Conservation (phyloP, 2,797 vertebrate genomes). For the Parambassis ranga region DNA sequence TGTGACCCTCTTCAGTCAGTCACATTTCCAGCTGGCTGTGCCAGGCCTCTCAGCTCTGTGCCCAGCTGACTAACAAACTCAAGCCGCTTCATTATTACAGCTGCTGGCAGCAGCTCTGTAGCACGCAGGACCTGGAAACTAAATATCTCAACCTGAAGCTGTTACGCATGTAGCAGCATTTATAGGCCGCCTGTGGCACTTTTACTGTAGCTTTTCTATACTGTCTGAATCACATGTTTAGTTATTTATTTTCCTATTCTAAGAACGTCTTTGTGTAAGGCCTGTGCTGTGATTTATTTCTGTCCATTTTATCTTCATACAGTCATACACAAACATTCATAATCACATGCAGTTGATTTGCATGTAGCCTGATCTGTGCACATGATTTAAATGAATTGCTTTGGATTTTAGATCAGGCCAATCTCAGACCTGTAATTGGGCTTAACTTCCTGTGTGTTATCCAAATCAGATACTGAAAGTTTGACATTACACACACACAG, state of each 20-base stretch:
- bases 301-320: constrained; percentile 6
- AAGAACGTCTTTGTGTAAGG: constrained; percentile 47
- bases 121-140: constrained; percentile 57
- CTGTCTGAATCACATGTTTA: constrained; percentile 39
- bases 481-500: constrained; percentile 40
- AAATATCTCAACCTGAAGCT: constrained; percentile 46
- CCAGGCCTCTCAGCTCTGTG: constrained; percentile 46
- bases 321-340: background rate
- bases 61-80: constrained; percentile 56
- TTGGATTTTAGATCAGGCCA: constrained; percentile 7
- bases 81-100: constrained; percentile 37
- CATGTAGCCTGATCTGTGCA: constrained; percentile 27
- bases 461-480: constrained; percentile 57
- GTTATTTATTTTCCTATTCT: constrained; percentile 46
- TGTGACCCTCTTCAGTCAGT: constrained; percentile 35
- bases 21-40: constrained; percentile 48
- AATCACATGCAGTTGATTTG: constrained; percentile 23
- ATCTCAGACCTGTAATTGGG: constrained; percentile 38
- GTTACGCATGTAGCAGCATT: constrained; percentile 51
- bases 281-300: background rate
- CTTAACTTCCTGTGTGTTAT: constrained; percentile 45
- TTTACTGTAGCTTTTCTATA: constrained; percentile 38
- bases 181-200: constrained; percentile 55
- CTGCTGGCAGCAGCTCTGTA: constrained; percentile 35
- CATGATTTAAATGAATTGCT: constrained; percentile 23